Conservation (phyloP, 2,797 vertebrate species). For the Buphagus erythrorhynchus region DNA sequence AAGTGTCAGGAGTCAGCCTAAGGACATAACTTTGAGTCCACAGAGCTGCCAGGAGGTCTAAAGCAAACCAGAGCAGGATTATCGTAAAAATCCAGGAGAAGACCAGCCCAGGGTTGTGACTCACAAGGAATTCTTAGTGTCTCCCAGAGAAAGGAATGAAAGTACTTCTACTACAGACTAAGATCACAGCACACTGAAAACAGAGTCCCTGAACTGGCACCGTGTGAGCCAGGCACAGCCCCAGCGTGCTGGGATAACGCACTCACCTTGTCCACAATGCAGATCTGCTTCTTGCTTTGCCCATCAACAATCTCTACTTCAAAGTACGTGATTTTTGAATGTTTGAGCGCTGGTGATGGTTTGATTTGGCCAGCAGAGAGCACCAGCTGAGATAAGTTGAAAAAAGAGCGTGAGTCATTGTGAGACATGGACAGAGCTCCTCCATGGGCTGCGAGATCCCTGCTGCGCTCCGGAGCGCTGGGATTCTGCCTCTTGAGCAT, state of each 20-base stretch:
- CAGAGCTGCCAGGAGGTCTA: not conserved
- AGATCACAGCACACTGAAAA: not conserved
- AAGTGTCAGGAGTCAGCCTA: not conserved
- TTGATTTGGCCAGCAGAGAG: conserved; percentile 70
- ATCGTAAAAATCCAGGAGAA: not conserved
- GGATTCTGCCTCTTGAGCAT: conserved; percentile 70
- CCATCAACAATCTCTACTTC: conserved; percentile 83
- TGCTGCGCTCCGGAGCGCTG: conserved; percentile 15
- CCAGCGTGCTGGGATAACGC: not conserved
- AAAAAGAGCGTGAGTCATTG: conserved; percentile 64
- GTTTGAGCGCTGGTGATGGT: conserved; percentile 46
- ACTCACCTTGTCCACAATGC: conserved; percentile 83
- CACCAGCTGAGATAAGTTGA: conserved; percentile 73
- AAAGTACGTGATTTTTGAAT: conserved; percentile 75
- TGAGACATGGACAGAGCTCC: conserved; percentile 6
- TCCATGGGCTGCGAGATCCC: conserved; percentile 27
- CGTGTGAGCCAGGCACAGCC: not conserved
- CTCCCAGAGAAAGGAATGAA: not conserved
- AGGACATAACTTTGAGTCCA: not conserved
- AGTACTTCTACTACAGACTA: not conserved
- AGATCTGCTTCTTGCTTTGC: conserved; percentile 80
- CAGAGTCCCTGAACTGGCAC: not conserved
- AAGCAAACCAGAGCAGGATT: not conserved
- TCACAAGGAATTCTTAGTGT: not conserved
- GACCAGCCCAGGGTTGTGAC: not conserved